Base-by-base conservation (phyloP, 1,140 invertebrate genomes). In the Drosophila funebris region DNA sequence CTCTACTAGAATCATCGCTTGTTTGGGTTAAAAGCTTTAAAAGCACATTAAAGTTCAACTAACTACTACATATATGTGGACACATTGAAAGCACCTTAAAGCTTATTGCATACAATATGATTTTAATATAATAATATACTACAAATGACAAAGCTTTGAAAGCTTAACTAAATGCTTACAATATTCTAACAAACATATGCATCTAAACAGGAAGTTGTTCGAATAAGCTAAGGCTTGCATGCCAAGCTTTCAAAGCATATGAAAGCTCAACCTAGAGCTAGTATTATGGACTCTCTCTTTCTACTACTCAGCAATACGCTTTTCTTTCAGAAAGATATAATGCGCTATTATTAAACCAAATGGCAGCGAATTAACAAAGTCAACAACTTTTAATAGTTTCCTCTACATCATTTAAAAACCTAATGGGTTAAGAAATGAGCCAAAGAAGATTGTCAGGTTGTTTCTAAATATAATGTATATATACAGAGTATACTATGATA, bases 381-480 rank as follows among this genome's bases (percentile, higher is more conserved):
- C 22, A 20, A 64, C 29, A 24, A 14, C 3, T 44, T 9, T 1
- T 27, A 14, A 57, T 57, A 22, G 1, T 27, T 29, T 41, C 8
- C 37, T 14, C 20, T 16, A 4, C 29, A n/a, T 13, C 8, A 31
- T 36, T 18, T 16, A 52, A 18, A 52, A 16, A 18, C 9, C 13
- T 52, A 39, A 52, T 33, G 64, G 18, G 56, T 52, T 60, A 52
- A 53, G 39, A 11, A 14, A 4, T 9, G 3, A 61, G 31, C 14
- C 16, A 9, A 20, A 48, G 46, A 3, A 44, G 8, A 61, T 33
- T 50, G n/a, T 31, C 58, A 62, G 18, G 43, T 7, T 22, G 13
- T 24, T 56, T 41, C 37, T 20, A 31, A n/a, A 31, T 46, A 29
- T 27, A 53, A 31, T 14, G 39, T 46, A 29, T 27, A 53, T 6